Evolutionary conservation across 2,888 invertebrate genomes (phyloP), one percentile per base, ranked within the genome.

Genomic region (Lagria hirta): DNA sequence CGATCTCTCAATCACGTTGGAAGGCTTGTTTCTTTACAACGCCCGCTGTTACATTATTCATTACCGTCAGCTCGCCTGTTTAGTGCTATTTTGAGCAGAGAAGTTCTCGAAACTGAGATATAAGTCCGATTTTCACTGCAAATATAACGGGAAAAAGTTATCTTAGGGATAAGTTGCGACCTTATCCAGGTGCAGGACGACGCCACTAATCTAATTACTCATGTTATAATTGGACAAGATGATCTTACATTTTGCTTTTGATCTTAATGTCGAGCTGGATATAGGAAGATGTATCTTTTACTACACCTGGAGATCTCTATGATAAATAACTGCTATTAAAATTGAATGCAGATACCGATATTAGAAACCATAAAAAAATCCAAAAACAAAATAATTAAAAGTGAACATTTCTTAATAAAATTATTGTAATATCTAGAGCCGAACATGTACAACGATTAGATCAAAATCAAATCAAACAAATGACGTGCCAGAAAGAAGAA

Each of bases 1-100:
- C 69, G 69, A 71, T 71, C 71, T 70, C 71, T 71, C 71, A 70
- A 70, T 71, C 71, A 71, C 67, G 66, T 62, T 60, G 56, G 62
- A 64, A 66, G 68, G 66, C 66, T 70, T 70, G 70, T 70, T 71
- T 70, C 70, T 71, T 70, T 68, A 66, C 69, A 66, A 66, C 66
- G 62, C 65, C 69, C 65, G 61, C 69, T 70, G 65, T 69, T 71
- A 67, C 71, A 71, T 71, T 70, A 71, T 71, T 71, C 71, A 71
- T 70, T 70, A 69, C 64, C 57, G 58, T 48, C 56, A 50, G 58
- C 42, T 52, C 54, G 49, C 51, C 54, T 57, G 58, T 60, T 57
- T 60, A 58, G 58, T 55, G 57, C 60, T 58, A 58, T 60, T 60
- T 60, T 52, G 56, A 57, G 55, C 46, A 30, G 46, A 22, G 32